These are phyloP conservation scores for Drosophila bunnanda DNA, from an alignment of 2,888 invertebrate genomes.

Conservation along the genomic window DNA sequence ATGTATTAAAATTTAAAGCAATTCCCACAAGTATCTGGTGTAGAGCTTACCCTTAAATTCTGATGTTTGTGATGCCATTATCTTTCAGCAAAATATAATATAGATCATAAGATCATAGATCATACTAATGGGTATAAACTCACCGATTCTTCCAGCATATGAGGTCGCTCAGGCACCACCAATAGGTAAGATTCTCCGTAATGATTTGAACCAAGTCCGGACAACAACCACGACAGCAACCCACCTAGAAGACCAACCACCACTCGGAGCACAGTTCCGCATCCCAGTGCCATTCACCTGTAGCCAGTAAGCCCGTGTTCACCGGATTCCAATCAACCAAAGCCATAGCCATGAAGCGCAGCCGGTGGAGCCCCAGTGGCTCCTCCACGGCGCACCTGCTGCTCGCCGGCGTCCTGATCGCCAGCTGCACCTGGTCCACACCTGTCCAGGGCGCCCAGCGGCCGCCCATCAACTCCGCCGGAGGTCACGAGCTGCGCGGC, in stretches of 20 bases:
- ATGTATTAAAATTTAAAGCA: not conserved
- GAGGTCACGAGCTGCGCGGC: conserved; percentile 68
- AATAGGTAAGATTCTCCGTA: conserved; percentile 48
- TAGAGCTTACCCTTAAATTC: no score
- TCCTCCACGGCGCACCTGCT: conserved; percentile 69
- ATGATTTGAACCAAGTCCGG: conserved; percentile 62
- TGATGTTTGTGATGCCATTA: no score
- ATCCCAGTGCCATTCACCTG: conserved; percentile 27
- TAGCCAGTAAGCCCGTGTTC: conserved; percentile 32
- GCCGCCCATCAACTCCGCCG: conserved; percentile 67
- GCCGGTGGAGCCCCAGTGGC: conserved; percentile 78
- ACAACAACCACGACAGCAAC: conserved; percentile 16
- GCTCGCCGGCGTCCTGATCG: conserved; percentile 56
- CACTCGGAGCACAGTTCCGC: conserved; percentile 1
- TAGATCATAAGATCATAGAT: no score
- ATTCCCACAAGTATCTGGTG: not conserved
- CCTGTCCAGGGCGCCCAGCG: conserved; percentile 56
- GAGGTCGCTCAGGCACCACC: conserved; percentile 63
- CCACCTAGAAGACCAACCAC: conserved; percentile 28
- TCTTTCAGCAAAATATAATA: not conserved
- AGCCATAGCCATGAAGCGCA: conserved; percentile 77
- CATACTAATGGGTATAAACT: not conserved
- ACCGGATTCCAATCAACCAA: conserved; percentile 11
- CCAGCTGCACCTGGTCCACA: conserved; percentile 54
- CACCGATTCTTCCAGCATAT: conserved; percentile 53